Conservation (phyloP, 1,140 invertebrate species). For the Bombus pyrosoma region DNA sequence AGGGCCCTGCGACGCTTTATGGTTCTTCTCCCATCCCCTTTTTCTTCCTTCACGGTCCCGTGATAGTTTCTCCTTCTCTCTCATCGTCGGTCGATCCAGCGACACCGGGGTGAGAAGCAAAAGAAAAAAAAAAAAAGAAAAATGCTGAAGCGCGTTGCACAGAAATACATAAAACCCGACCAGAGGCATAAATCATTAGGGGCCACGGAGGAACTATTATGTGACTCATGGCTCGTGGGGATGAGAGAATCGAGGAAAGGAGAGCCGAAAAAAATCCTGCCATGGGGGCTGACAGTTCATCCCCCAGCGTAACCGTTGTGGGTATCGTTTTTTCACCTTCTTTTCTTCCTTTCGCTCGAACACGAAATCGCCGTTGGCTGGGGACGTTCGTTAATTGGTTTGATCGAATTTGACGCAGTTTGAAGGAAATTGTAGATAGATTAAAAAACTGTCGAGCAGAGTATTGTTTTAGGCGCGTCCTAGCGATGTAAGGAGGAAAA, state of each 20-base stretch:
- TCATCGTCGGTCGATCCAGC: slow-evolving; percentile 40
- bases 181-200: slow-evolving; percentile 80
- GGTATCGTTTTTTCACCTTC: not conserved
- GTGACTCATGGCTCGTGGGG: slow-evolving; percentile 74
- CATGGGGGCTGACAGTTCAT: slow-evolving; percentile 48
- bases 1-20: slow-evolving; percentile 58
- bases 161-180: slow-evolving; percentile 80
- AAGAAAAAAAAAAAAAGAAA: slow-evolving; percentile 70
- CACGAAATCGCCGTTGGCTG: not conserved
- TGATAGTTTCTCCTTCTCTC: slow-evolving; percentile 33
- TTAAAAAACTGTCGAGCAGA: not conserved
- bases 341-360: not conserved
- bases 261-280: slow-evolving; percentile 57
- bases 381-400: slow-evolving; percentile 20
- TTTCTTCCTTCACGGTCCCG: not conserved
- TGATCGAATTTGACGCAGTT: not conserved
- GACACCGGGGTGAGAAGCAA: slow-evolving; percentile 75
- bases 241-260: slow-evolving; percentile 21
- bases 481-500: too few species aligned
- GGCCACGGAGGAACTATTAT: slow-evolving; percentile 77
- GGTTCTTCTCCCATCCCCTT: slow-evolving; percentile 44
- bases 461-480: too few species aligned
- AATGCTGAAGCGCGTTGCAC: slow-evolving; percentile 74
- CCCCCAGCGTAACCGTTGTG: not conserved
- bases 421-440: not conserved